These are phyloP conservation scores for Battus philenor DNA, from an alignment of 1,140 invertebrate genomes.

Conservation along the genomic window DNA sequence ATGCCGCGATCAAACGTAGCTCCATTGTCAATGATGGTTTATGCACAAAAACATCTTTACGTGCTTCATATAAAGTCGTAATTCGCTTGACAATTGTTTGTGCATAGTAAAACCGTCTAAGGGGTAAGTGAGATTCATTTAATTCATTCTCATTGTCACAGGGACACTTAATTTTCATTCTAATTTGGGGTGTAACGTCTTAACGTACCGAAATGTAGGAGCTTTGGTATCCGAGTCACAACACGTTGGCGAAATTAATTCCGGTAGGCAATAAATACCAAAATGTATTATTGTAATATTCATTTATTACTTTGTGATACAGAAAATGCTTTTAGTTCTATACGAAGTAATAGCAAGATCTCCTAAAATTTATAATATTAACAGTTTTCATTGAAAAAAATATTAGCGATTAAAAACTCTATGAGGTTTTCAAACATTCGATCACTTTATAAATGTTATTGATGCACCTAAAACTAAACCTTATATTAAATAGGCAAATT, in stretches of 20 bases:
- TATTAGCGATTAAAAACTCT: no score
- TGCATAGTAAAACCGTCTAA: slow-evolving; percentile 47
- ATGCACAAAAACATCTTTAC: slow-evolving; percentile 30
- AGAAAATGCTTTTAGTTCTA: no score
- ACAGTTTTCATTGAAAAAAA: no score
- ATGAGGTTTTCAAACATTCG: no score
- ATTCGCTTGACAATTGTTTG: slow-evolving; percentile 17
- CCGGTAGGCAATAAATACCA: no score
- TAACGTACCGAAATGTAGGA: slow-evolving; percentile 14
- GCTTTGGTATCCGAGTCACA: slow-evolving; percentile 24
- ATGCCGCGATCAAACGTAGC: slow-evolving; percentile 68
- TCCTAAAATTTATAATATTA: no score
- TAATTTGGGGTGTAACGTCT: slow-evolving; percentile 27
- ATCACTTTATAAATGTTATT: no score
- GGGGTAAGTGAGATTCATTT: slow-evolving; percentile 71
- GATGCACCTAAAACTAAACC: no score
- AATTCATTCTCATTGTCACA: slow-evolving; percentile 68
- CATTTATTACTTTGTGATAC: no score
- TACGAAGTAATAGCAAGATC: no score
- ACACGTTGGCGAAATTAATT: slow-evolving; percentile 7
- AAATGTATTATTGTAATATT: no score
- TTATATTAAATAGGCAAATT: no score
- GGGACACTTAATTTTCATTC: slow-evolving; percentile 67
- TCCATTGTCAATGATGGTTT: slow-evolving; percentile 42
- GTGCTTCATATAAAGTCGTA: slow-evolving; percentile 14